Evolutionary conservation across 2,888 invertebrate genomes (phyloP).

Genomic region (Fissipunctia ypsillon): DNA sequence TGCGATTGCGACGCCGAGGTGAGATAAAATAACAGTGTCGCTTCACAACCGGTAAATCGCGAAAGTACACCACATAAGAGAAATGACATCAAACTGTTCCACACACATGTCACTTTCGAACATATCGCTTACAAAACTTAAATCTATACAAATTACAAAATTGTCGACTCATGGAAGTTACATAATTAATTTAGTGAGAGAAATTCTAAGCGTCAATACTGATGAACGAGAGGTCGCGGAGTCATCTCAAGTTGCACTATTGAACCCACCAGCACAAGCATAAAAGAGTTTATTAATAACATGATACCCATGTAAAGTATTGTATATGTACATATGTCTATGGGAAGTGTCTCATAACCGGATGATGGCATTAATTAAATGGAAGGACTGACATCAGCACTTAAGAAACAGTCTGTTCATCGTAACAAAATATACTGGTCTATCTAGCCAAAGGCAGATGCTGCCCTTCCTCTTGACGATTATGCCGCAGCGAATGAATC

Average conservation of each 20-base stretch:
- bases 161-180: conserved; percentile 44
- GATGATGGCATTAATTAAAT: not conserved
- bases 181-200: conserved; percentile 15
- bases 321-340: not conserved
- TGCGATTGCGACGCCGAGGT: conserved; percentile 28
- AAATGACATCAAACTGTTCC: conserved; percentile 45
- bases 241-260: not conserved
- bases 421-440: not conserved
- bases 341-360: too few relatives aligned
- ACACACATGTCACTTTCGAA: conserved; percentile 53
- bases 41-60: conserved; percentile 43
- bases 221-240: conserved; percentile 1
- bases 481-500: conserved; percentile 22
- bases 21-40: conserved; percentile 46
- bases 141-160: conserved; percentile 33
- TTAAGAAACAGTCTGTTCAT: not conserved
- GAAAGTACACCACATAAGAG: conserved; percentile 36
- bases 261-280: not conserved
- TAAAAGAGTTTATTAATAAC: not conserved
- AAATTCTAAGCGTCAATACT: not conserved
- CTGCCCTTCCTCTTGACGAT: not conserved
- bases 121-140: conserved; percentile 49
- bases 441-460: not conserved
- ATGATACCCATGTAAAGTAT: not conserved
- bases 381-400: not conserved